phyloP scores from a whole-genome alignment of 2,113 vertebrate genomes.

The Seriola dumerili region DNA sequence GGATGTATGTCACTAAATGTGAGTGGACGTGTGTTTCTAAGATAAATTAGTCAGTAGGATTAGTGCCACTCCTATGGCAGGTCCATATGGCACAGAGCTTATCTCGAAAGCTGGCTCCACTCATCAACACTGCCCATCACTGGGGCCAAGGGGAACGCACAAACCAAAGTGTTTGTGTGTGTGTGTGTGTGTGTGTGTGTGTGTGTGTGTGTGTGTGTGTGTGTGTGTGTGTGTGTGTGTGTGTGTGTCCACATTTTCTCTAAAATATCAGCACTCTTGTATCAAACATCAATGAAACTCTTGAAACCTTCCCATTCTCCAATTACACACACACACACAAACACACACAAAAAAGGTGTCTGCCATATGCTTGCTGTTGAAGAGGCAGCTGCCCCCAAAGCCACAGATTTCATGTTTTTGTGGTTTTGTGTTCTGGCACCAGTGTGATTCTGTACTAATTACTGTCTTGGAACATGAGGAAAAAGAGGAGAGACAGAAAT shows the following conservation, averaged over 20 bases:
- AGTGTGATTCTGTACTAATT: conserved; percentile 65
- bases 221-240: conserved; percentile 1
- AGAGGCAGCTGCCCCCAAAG: conserved; percentile 64
- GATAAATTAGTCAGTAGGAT: conserved; percentile 62
- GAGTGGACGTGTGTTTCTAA: conserved; percentile 23
- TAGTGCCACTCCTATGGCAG: conserved; percentile 55
- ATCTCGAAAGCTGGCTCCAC: conserved; percentile 51
- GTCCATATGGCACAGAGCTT: conserved; percentile 65
- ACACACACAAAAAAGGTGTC: conserved; percentile 32
- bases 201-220: background rate
- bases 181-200: conserved; percentile 11
- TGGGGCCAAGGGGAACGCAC: conserved; percentile 46
- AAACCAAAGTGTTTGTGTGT: conserved; percentile 25
- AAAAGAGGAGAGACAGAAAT: conserved; percentile 1
- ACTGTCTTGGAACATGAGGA: conserved; percentile 56
- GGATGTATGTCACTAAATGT: conserved; percentile 3
- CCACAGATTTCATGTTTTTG: conserved; percentile 52
- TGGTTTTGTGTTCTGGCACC: conserved; percentile 59
- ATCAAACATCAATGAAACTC: conserved; percentile 4
- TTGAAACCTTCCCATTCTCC: background rate
- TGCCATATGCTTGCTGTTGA: conserved; percentile 67
- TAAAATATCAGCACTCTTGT: background rate
- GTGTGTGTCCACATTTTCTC: background rate
- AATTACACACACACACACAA: background rate
- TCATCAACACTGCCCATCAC: conserved; percentile 66